Conservation (phyloP, 1,140 invertebrate species). For the Zophobas atratus region DNA sequence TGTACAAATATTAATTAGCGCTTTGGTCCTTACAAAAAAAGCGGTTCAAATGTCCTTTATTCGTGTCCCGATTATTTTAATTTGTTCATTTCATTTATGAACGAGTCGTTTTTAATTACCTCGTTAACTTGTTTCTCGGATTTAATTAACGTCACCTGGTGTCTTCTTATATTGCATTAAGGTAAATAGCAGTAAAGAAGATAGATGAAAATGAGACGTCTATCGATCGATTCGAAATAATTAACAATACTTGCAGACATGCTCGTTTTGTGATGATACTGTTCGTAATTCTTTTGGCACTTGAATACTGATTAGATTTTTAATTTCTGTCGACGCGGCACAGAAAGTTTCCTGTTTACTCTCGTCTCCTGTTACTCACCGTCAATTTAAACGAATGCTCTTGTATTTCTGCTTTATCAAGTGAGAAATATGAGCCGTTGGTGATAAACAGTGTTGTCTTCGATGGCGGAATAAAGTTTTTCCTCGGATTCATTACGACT, state of each 20-base stretch:
- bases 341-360: conserved; percentile 3
- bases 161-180: conserved; percentile 44
- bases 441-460: conserved; percentile 31
- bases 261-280: neutral
- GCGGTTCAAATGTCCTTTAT: conserved; percentile 11
- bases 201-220: conserved; percentile 31
- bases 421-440: conserved; percentile 26
- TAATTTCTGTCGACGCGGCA: conserved; percentile 12
- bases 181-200: conserved; percentile 35
- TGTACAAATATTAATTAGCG: no score
- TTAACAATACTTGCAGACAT: conserved; percentile 11
- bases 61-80: conserved; percentile 30
- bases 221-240: conserved; percentile 23
- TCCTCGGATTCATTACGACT: conserved; percentile 22
- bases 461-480: conserved; percentile 24
- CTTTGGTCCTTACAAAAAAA: neutral
- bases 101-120: conserved; percentile 47
- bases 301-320: conserved; percentile 20
- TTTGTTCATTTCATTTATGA: conserved; percentile 41
- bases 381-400: conserved; percentile 12
- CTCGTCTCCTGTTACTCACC: conserved; percentile 1
- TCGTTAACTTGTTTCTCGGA: conserved; percentile 45
- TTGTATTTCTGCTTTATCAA: conserved; percentile 34
- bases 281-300: conserved; percentile 20
- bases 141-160: conserved; percentile 47